Evolutionary conservation across 2,113 vertebrate genomes (phyloP).

Genomic region (Poeciliopsis turrubarensis): DNA sequence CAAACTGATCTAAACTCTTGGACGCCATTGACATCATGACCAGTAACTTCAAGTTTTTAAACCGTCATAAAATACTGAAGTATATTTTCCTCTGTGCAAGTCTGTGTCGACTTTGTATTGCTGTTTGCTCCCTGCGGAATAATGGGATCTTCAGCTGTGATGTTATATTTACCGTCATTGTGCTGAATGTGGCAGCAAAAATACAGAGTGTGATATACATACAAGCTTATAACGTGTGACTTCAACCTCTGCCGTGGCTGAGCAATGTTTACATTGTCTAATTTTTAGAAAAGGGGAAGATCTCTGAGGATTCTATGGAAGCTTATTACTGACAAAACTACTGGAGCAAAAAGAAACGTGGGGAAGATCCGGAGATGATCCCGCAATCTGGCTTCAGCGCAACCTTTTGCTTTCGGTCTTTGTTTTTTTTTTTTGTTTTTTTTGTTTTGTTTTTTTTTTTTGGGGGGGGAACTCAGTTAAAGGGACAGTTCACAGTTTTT

Average conservation of each 20-base stretch:
- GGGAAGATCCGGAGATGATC: neutral
- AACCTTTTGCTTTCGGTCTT: neutral
- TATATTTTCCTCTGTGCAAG: conserved; percentile 34
- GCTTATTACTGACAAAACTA: conserved; percentile 41
- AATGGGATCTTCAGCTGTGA: conserved; percentile 15
- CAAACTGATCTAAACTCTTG: conserved; percentile 26
- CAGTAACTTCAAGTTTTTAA: conserved; percentile 28
- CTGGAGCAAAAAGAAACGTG: neutral
- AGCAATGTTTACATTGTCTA: conserved; percentile 47
- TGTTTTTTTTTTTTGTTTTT: no score
- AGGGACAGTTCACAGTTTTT: neutral
- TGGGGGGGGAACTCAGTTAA: neutral
- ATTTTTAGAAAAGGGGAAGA: conserved; percentile 7
- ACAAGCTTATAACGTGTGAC: conserved; percentile 20
- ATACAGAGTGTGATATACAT: conserved; percentile 36
- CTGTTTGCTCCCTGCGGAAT: conserved; percentile 11
- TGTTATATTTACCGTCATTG: conserved; percentile 34
- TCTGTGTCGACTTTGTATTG: conserved; percentile 32
- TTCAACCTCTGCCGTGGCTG: conserved; percentile 27
- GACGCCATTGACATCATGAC: conserved; percentile 24
- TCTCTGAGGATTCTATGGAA: conserved; percentile 28
- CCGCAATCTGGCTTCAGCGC: neutral
- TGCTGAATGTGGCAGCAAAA: conserved; percentile 40
- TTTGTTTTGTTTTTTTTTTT: no score
- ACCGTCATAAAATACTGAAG: conserved; percentile 23